Evolutionary conservation across 2,888 invertebrate genomes (phyloP).

Genomic region (Chrysolina americana): DNA sequence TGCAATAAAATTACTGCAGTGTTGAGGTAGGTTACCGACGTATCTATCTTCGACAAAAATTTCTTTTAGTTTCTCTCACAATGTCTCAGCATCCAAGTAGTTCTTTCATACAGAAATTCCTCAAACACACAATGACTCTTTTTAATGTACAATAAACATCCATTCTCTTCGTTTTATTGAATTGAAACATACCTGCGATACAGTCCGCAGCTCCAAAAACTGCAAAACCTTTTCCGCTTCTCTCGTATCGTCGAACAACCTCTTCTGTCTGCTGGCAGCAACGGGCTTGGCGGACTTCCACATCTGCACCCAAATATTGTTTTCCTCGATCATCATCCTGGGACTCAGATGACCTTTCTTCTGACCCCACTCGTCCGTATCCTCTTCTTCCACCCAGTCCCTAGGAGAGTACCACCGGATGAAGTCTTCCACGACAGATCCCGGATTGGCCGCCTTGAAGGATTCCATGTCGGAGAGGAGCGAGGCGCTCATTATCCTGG

Average conservation of each 20-base stretch:
- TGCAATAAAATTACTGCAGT: no score
- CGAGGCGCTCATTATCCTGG: slow-evolving; percentile 95
- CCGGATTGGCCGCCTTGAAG: slow-evolving; percentile 98
- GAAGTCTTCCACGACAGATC: slow-evolving; percentile 92
- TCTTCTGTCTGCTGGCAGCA: slow-evolving; percentile 89
- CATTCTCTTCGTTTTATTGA: no score
- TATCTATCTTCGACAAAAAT: no score
- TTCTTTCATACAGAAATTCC: no score
- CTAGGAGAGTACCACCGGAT: slow-evolving; percentile 98
- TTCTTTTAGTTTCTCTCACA: no score
- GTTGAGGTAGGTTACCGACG: no score
- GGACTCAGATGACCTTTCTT: slow-evolving; percentile 81
- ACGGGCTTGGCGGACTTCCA: slow-evolving; percentile 93
- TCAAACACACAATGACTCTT: no score
- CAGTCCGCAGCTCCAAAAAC: slow-evolving; percentile 72
- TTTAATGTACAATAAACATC: no score
- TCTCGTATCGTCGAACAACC: slow-evolving; percentile 95
- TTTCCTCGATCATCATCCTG: slow-evolving; percentile 91
- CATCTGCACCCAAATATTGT: slow-evolving; percentile 89
- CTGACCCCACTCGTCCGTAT: slow-evolving; percentile 73
- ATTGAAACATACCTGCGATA: slow-evolving; percentile 44
- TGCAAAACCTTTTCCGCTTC: slow-evolving; percentile 95
- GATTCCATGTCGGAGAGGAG: slow-evolving; percentile 98
- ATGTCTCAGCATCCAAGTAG: no score
- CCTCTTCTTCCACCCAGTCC: slow-evolving; percentile 84